These are phyloP conservation scores for Tetragonula clypearis DNA, from an alignment of 1,140 invertebrate species.

Conservation along the genomic window DNA sequence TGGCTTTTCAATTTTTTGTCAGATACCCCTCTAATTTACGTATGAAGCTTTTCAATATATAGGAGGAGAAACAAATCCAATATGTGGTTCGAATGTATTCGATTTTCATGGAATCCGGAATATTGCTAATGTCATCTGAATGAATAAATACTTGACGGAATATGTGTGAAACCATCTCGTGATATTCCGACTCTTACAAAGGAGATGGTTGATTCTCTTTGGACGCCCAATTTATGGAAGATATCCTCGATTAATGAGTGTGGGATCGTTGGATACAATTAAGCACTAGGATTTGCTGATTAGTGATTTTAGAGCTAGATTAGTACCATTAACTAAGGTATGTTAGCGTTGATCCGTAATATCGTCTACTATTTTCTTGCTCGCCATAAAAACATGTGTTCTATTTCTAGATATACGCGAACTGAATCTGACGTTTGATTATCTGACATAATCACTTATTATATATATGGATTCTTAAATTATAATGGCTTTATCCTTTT, in stretches of 20 bases:
- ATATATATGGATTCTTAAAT: neutral
- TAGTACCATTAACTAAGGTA: neutral
- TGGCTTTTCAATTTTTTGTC: neutral
- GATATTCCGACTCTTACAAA: neutral
- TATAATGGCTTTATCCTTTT: neutral
- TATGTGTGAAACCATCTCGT: neutral
- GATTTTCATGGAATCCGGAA: conserved; percentile 9
- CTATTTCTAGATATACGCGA: neutral
- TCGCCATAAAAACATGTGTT: neutral
- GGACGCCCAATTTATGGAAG: neutral
- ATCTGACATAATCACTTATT: no score
- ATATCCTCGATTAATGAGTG: neutral
- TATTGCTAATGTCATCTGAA: conserved; percentile 3
- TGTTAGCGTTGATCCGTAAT: neutral
- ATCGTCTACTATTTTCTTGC: neutral
- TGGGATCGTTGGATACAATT: neutral
- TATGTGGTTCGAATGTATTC: neutral
- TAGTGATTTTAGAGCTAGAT: neutral
- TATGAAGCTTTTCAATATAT: neutral
- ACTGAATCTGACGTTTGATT: neutral
- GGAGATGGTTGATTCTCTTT: no score
- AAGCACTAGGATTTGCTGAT: neutral
- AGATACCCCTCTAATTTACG: no score
- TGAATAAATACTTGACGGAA: conserved; percentile 5
- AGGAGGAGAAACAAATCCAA: neutral